Evolutionary conservation across 2,113 vertebrate genomes (phyloP), one percentile per base, ranked within the genome.

Genomic region (Hemiscyllium ocellatum): DNA sequence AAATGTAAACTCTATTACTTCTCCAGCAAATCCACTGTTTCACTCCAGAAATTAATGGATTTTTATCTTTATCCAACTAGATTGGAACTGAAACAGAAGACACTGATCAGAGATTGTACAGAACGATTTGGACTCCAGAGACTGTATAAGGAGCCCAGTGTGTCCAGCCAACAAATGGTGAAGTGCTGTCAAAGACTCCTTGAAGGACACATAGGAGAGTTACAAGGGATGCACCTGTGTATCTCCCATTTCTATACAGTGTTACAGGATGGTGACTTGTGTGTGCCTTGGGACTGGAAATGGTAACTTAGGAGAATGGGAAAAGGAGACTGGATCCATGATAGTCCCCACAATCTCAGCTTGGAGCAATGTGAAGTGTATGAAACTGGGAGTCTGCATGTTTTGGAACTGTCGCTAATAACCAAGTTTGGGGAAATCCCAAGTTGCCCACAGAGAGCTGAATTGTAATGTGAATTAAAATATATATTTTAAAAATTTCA

Each of bases 271-370:
- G 99, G 99, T 94, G 99, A 99, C 96, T 97, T 99, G 3, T 99
- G 98, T 96, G 98, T 99, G 96, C 99, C 99, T 69, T 99, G 99
- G 99, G 98, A 99, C 96, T 99, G 98, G 98, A 99, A 98, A 96
- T 1, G 33, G 26, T 95, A 50, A 50, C 70, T 6, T 42, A 20
- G 69, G 13, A 47, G 7, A 37, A 68, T 20, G 17, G 24, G 37
- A 52, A 33, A 72, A 47, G 66, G 24, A 90, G 52, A 93, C 61
- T 22, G 15, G 65, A 93, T 17, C 8, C 3, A 29, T 72, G 69
- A 2, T 52, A 1, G 17, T 61, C 87, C 4, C 3, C 26, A 6
- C 22, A 26, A 69, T 72, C 42, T 50, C 94, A 52, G 68, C 69
- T 12, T 72, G 65, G 68, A 72, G 4, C 13, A 76, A 13, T 29